A percentile compares a stretch with the other conserved stretches of the same genome.
These are phyloP conservation scores for Corvus moneduloides DNA, from an alignment of 2,113 vertebrate species.

Conservation along the genomic window DNA sequence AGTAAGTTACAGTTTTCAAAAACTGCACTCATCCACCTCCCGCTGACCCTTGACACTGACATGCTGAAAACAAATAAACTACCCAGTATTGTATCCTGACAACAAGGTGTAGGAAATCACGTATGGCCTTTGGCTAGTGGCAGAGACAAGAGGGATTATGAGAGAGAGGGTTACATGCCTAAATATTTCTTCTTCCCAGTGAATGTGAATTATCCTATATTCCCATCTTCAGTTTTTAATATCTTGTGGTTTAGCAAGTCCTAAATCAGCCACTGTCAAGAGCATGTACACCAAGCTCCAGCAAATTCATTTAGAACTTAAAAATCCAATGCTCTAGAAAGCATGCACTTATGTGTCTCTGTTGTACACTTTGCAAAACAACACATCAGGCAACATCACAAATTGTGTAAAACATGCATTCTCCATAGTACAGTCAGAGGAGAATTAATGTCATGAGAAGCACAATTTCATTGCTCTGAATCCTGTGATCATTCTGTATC, in stretches of 20 bases:
- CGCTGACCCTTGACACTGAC: background rate
- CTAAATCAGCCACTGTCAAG: background rate
- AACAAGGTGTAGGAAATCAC: background rate
- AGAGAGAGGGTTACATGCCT: background rate
- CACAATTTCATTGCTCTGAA: background rate
- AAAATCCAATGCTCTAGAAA: background rate
- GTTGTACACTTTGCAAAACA: background rate
- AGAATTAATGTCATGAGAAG: background rate
- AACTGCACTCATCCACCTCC: background rate
- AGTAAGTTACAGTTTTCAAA: background rate
- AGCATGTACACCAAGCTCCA: background rate
- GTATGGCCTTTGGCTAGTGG: background rate
- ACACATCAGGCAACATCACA: background rate
- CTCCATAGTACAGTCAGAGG: background rate
- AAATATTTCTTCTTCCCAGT: background rate
- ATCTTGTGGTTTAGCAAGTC: background rate
- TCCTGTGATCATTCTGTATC: background rate
- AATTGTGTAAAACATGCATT: background rate
- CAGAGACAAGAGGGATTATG: background rate
- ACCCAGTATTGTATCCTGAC: background rate
- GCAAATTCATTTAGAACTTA: background rate
- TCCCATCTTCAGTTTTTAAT: background rate
- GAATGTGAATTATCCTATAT: background rate
- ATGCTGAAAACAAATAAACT: background rate
- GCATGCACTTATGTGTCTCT: rapidly evolving